Percentiles rank a stretch among this genome's conserved stretches.
phyloP scores from a whole-genome alignment of 2,797 vertebrate genomes.

The Pseudochaenichthys georgianus region DNA sequence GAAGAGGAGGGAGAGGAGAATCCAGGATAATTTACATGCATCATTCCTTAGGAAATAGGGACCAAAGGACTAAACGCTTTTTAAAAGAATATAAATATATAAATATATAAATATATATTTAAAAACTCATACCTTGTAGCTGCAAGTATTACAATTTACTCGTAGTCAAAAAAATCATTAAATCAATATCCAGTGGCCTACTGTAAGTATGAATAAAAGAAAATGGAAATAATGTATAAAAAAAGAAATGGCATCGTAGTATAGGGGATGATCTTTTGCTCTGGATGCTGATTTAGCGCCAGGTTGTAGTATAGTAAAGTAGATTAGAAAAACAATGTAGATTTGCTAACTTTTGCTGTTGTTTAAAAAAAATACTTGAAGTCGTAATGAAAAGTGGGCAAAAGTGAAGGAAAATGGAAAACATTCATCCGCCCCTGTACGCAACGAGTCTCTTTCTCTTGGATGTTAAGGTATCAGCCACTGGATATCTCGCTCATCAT shows the following conservation, averaged over 20 bases:
- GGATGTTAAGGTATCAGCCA: constrained; percentile 78
- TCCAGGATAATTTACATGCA: constrained; percentile 96
- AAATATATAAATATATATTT: constrained; percentile 88
- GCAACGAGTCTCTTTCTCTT: constrained; percentile 70
- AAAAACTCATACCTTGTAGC: constrained; percentile 89
- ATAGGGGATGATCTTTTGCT: constrained; percentile 81
- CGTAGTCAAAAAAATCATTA: constrained; percentile 84
- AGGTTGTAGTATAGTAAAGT: constrained; percentile 83
- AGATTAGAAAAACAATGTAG: constrained; percentile 81
- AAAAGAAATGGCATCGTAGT: constrained; percentile 76
- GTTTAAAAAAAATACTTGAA: constrained; percentile 85
- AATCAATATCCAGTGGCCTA: constrained; percentile 88
- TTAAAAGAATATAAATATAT: constrained; percentile 92
- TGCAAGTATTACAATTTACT: constrained; percentile 88
- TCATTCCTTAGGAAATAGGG: constrained; percentile 99
- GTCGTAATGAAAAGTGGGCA: constrained; percentile 75
- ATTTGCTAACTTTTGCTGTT: constrained; percentile 86
- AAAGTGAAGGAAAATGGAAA: constrained; percentile 35
- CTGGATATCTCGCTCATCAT: constrained; percentile 82
- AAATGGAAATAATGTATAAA: constrained; percentile 83
- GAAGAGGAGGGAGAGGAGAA: constrained; percentile 82
- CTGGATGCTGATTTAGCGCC: constrained; percentile 84
- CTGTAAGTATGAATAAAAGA: constrained; percentile 83
- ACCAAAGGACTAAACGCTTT: constrained; percentile 99
- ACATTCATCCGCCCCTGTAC: constrained; percentile 69